phyloP scores from a whole-genome alignment of 2,888 invertebrate species.

The Amphipoea oculea region DNA sequence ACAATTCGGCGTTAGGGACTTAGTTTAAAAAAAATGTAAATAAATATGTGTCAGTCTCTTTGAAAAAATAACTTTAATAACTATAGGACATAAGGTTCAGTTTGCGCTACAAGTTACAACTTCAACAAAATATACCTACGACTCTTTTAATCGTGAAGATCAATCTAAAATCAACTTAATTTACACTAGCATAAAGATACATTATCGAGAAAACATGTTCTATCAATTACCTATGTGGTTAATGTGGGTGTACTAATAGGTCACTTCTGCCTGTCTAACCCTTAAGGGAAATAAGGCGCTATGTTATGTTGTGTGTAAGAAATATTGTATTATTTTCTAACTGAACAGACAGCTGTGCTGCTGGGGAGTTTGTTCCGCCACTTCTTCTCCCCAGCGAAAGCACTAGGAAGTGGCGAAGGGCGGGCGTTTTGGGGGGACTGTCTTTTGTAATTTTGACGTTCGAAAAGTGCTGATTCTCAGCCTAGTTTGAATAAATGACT shows the following conservation, averaged over 20 bases:
- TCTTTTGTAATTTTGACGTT: no score
- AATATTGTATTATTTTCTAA: no score
- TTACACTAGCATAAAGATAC: not conserved
- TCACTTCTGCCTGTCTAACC: not conserved
- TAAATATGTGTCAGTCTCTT: not conserved
- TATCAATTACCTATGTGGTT: not conserved
- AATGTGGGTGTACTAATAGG: not conserved
- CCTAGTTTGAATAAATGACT: no score
- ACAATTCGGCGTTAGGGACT: not conserved
- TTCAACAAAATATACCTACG: not conserved
- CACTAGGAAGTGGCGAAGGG: no score
- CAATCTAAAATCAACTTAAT: not conserved
- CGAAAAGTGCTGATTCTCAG: no score
- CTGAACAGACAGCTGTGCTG: no score
- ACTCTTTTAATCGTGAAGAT: not conserved
- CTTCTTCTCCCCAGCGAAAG: no score
- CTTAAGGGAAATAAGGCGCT: not conserved
- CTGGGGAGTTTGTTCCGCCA: no score
- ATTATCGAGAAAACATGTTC: not conserved
- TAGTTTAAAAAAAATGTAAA: not conserved
- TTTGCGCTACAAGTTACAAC: not conserved
- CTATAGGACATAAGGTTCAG: not conserved
- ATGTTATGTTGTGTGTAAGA: not conserved
- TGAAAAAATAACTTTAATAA: not conserved
- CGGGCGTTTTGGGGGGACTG: no score